Percentiles rank a stretch among this genome's conserved stretches.
These are phyloP conservation scores for Nycticebus coucang DNA, from an alignment of 2,113 vertebrate genomes.

Conservation along the genomic window DNA sequence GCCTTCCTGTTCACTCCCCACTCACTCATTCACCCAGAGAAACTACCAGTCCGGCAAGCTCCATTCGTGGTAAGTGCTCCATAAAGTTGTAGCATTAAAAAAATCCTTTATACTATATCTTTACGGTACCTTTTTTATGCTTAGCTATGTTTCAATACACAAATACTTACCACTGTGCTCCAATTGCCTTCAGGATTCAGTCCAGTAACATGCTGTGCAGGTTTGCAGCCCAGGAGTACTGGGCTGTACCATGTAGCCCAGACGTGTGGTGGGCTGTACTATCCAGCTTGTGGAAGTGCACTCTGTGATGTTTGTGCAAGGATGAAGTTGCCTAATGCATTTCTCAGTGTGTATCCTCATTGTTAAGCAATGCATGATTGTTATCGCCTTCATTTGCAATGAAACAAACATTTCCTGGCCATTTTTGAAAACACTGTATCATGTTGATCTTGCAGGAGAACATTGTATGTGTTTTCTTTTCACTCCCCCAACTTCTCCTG, in stretches of 20 bases:
- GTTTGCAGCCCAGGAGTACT: neutral
- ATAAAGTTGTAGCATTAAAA: neutral
- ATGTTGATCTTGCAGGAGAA: neutral
- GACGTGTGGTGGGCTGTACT: neutral
- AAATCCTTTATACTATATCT: neutral
- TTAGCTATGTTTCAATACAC: neutral
- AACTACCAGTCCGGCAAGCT: neutral
- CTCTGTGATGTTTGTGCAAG: neutral
- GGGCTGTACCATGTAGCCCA: neutral
- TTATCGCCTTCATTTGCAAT: conserved; percentile 1
- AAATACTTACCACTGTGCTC: neutral
- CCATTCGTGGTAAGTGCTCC: neutral
- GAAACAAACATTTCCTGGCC: neutral
- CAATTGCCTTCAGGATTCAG: neutral
- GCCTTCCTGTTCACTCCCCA: neutral
- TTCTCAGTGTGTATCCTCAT: neutral
- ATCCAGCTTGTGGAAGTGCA: neutral
- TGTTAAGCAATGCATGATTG: neutral
- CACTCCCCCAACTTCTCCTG: neutral
- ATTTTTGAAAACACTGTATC: neutral
- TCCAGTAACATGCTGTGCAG: neutral
- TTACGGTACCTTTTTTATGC: neutral
- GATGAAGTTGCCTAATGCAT: neutral
- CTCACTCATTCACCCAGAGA: neutral
- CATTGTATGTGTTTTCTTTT: neutral